Evolutionary conservation across 2,888 invertebrate species (phyloP), one percentile per base, ranked within the genome.

Genomic region (Dynastes tityus): DNA sequence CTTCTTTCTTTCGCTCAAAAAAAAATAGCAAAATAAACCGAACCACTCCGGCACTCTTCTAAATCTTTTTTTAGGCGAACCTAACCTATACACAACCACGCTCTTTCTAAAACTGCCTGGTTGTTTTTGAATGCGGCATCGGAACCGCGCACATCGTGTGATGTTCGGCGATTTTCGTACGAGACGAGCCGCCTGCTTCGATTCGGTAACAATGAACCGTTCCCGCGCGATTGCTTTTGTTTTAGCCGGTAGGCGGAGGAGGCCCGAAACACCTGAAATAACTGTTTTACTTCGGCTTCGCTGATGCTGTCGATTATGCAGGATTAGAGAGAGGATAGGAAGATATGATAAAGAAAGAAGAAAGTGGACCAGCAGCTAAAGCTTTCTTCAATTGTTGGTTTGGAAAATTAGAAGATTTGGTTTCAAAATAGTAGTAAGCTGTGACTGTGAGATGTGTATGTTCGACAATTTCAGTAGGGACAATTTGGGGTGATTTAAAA

Each of bases 51-150:
- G 11, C 11, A 45, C 45, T 45, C 11, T 8, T 45, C 45, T 45
- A 1, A 45, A 45, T 45, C 11, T 11, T 11, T 45, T 9, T 55
- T 16, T 5, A 55, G 5, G 22, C 6, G 22, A 22, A 22, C 22
- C 55, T 55, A 55, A 55, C 55, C 55, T 22, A 8, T 8, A 55
- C 55, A 55, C 1, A 55, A 5, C 45, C n/a, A 40, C 65, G 40
- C 65, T 67, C 22, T 45, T 22, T 40, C 22, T 45, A 22, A 1
- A 78, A 61, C 76, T 80, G 53, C 82, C 81, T 80, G 82, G 79
- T 81, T 81, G 82, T 80, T 82, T 83, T 82, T 76, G 79, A 82
- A 82, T 84, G 82, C 82, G 81, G 75, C 75, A 67, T 63, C 65
- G 22, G 65, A 13, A 27, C 49, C 9, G n/a, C 13, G 29, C 22